Evolutionary conservation across 2,113 vertebrate genomes (phyloP).

Genomic region (Sialia sialis): DNA sequence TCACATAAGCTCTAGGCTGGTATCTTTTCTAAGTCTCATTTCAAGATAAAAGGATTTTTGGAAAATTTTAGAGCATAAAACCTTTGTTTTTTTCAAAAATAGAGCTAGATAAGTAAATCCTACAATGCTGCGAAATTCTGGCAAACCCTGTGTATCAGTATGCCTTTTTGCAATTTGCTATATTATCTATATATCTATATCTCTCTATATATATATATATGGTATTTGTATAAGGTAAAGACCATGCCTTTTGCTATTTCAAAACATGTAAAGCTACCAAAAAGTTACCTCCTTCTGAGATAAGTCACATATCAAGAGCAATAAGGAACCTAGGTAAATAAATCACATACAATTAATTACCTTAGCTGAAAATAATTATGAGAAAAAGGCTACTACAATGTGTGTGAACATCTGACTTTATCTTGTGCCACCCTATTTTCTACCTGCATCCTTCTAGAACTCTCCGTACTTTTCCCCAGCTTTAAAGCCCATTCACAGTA

Average conservation of each 20-base stretch:
- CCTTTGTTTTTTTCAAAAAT: not conserved
- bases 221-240: not conserved
- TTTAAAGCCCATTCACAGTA: not conserved
- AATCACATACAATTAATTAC: not conserved
- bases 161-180: not conserved
- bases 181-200: not conserved
- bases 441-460: not conserved
- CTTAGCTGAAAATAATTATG: not conserved
- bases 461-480: not conserved
- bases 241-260: not conserved
- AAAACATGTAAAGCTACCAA: not conserved
- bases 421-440: not conserved
- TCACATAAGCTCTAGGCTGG: not conserved
- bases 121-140: not conserved
- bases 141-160: not conserved
- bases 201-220: too few species aligned
- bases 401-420: not conserved
- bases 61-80: not conserved
- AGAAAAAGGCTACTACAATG: not conserved
- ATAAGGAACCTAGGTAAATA: not conserved
- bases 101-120: not conserved
- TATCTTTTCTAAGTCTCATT: not conserved
- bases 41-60: not conserved
- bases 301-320: not conserved
- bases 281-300: not conserved